Percentiles rank a stretch among this genome's conserved stretches.
Evolutionary conservation across 2,888 invertebrate species (phyloP).

Genomic region (Zaprionus bogoriensis): DNA sequence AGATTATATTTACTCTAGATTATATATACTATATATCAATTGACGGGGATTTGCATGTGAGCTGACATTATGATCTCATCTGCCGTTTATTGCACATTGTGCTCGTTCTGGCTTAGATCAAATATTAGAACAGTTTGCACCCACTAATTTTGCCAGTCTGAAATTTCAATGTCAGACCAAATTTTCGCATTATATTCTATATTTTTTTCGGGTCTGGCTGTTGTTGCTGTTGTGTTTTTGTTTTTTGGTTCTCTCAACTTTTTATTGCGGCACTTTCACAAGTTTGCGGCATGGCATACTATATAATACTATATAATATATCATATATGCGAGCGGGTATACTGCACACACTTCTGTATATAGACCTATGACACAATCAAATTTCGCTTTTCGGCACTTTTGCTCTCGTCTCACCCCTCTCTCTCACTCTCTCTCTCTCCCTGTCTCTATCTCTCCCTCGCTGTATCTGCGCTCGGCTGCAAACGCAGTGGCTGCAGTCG

Average conservation of each 20-base stretch:
- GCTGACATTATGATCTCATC: constrained; percentile 26
- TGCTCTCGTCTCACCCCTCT: neutral
- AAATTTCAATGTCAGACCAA: constrained; percentile 64
- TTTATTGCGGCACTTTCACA: constrained; percentile 36
- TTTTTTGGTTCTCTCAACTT: constrained; percentile 16
- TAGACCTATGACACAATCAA: constrained; percentile 62
- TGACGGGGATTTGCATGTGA: neutral
- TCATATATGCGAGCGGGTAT: neutral
- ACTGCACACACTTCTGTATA: constrained; percentile 25
- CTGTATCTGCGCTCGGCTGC: constrained; percentile 25
- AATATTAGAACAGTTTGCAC: constrained; percentile 44
- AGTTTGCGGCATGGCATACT: constrained; percentile 21
- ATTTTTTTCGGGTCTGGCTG: neutral
- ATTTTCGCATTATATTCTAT: constrained; percentile 37
- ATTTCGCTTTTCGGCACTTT: constrained; percentile 42
- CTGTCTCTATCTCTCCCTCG: neutral
- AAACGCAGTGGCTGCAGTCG: constrained; percentile 59
- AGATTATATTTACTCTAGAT: neutral
- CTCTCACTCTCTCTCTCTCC: neutral
- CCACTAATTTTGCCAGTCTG: constrained; percentile 17
- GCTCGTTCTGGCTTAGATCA: constrained; percentile 1
- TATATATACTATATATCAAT: neutral
- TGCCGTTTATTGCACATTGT: constrained; percentile 21
- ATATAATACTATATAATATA: neutral
- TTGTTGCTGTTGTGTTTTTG: constrained; percentile 3